These are phyloP conservation scores for Eupithecia subfuscata DNA, from an alignment of 2,888 invertebrate species.

Conservation along the genomic window DNA sequence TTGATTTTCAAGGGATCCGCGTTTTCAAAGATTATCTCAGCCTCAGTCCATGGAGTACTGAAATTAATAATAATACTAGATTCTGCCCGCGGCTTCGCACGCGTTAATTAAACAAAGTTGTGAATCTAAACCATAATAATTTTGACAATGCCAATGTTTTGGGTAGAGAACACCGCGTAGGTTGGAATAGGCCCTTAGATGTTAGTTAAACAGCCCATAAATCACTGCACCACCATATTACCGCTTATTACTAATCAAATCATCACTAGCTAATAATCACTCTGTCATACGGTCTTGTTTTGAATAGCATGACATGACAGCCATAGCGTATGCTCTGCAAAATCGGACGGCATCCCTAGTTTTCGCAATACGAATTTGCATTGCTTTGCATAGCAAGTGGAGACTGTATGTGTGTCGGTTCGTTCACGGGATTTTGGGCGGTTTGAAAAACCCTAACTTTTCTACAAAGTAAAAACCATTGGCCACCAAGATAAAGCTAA, in stretches of 20 bases:
- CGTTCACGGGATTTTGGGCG: neutral
- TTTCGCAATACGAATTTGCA: conserved; percentile 10
- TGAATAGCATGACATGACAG: neutral
- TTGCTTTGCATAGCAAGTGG: conserved; percentile 11
- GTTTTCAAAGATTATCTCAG: neutral
- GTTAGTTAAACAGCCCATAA: neutral
- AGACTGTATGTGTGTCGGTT: neutral
- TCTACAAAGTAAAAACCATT: neutral
- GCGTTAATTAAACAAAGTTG: too few relatives aligned
- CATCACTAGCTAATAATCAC: neutral
- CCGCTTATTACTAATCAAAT: neutral
- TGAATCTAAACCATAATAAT: too few relatives aligned
- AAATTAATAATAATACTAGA: too few relatives aligned
- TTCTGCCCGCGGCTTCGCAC: too few relatives aligned
- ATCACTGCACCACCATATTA: neutral
- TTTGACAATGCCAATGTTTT: neutral
- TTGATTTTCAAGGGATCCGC: neutral
- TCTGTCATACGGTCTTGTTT: neutral
- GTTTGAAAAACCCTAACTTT: conserved; percentile 2
- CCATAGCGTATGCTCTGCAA: neutral
- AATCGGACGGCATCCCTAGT: conserved; percentile 9
- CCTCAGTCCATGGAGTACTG: neutral
- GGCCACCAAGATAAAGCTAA: neutral
- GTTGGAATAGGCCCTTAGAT: neutral
- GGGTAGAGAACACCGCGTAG: neutral